A percentile compares a stretch with the other conserved stretches of the same genome.
Evolutionary conservation across 2,888 invertebrate genomes (phyloP).

Genomic region (Cepaea hortensis): DNA sequence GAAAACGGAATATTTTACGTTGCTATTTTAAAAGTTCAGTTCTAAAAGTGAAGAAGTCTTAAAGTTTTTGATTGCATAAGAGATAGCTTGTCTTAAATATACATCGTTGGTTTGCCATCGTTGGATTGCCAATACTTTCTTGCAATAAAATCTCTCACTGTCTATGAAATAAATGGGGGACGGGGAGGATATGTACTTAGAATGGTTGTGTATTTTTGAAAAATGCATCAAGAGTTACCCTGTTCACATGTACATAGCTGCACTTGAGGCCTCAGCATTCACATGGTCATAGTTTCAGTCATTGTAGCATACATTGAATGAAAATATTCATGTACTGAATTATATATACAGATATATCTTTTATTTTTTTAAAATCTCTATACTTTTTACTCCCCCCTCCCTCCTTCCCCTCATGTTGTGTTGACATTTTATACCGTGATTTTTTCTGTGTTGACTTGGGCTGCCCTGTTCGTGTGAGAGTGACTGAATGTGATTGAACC

Average conservation of each 20-base stretch:
- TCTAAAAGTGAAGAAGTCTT: no score
- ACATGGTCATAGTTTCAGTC: constrained; percentile 4
- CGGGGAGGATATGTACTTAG: background rate
- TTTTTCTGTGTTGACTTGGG: constrained; percentile 15
- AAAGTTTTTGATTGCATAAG: no score
- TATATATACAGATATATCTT: constrained; percentile 40
- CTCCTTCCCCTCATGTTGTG: constrained; percentile 23
- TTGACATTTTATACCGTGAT: constrained; percentile 30
- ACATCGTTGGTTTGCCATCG: no score
- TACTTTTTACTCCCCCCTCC: constrained; percentile 13
- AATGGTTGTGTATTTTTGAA: constrained; percentile 2
- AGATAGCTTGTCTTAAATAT: no score
- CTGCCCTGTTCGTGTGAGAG: background rate
- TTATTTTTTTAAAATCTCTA: constrained; percentile 33
- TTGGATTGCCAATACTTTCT: no score
- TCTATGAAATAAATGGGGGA: no score
- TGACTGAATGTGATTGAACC: background rate
- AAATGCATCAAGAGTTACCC: background rate
- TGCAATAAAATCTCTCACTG: no score
- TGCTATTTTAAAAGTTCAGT: no score
- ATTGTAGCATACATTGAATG: constrained; percentile 9
- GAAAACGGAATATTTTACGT: no score
- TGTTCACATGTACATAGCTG: background rate
- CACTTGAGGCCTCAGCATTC: constrained; percentile 36
- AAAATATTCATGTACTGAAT: constrained; percentile 35